Base-by-base conservation (phyloP, 2,113 vertebrate species). In the Lepidothrix coronata region DNA sequence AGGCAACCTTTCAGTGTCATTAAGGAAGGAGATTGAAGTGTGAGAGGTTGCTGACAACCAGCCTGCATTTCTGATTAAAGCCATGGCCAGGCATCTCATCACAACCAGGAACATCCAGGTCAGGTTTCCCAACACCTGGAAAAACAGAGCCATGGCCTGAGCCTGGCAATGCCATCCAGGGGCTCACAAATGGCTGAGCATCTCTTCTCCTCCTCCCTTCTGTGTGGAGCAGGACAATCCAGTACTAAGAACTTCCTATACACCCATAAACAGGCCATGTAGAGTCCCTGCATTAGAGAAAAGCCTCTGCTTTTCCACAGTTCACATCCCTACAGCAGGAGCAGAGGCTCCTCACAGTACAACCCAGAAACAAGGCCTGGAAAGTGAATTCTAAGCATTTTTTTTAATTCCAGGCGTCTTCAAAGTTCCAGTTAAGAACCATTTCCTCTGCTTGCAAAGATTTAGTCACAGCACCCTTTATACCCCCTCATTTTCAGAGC, bases 91-190 rank as follows among this genome's bases (percentile, higher is more conserved):
- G 33, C 23, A 67, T 20, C 46, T 55, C 65, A 51, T 20, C 20
- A 54, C 15, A 67, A 39, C 33, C 65, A 65, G 54, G 14, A 76
- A 16, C 0, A 2, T 5, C 55, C 3, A 1, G 0, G 16, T 21
- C 52, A 74, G 39, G 24, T 31, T 43, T 80, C 16, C 43, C 54
- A 67, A 5, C 6, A 41, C 1, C 10, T 2, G 5, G 46, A 24
- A 58, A 57, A 27, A 31, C 7, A 80, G 41, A 61, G 21, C 35
- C 15, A 24, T 1, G 15, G 61, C 21, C 51, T 57, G 4, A 67
- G 61, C 16, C 24, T n/a, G 28, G 39, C 39, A 76, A 20, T 31
- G 25, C 54, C 51, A 8, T 10, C 19, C 43, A 23, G 21, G 5
- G 4, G 6, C 30, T 71, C 15, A 2, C 14, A 51, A n/a, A 43